Base-by-base conservation (phyloP, 2,888 invertebrate genomes). In the Noctua janthina region DNA sequence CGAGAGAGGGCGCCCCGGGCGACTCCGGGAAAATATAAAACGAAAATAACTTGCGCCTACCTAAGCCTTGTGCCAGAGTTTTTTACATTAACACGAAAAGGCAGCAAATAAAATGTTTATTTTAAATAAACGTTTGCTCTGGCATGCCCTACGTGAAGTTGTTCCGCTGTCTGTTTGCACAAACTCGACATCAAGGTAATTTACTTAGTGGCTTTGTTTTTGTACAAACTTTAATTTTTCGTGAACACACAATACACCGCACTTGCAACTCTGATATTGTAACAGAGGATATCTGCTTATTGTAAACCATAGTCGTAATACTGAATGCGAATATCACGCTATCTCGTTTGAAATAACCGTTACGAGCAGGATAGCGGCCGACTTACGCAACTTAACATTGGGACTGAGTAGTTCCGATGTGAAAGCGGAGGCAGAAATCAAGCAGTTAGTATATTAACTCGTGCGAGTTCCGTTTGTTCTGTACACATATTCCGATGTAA, bases 11-110 rank as follows among this genome's bases (percentile, higher is more conserved):
- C 92, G 92, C 94, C 93, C 89, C 92, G 88, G 91, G 93, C 92
- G 92, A 91, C 93, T 92, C 91, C 87, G 93, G 93, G 93, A 93
- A 95, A 95, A 95, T 94, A 94, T 94, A 95, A 95, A 95, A 95
- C 92, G 94, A 95, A 94, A 95, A 95, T 94, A 96, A 94, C 92
- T 94, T 94, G 94, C 93, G 93, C 93, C 92, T 92, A 91, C 93
- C 94, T 94, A 93, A 94, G 93, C 94, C 93, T 91, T 89, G 91
- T 89, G 91, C 91, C 91, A 82, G 90, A 90, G 89, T 91, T 93
- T 93, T 94, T 94, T 93, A 92, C 92, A 93, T 93, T 93, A 93
- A 93, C 93, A 91, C 92, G 91, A 90, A 92, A 93, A 91, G 92
- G 90, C 91, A 91, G 90, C 90, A 91, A 94, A 93, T 93, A 94